These are phyloP conservation scores for Ailuropoda melanoleuca DNA, from an alignment of 2,113 vertebrate genomes.

Conservation along the genomic window DNA sequence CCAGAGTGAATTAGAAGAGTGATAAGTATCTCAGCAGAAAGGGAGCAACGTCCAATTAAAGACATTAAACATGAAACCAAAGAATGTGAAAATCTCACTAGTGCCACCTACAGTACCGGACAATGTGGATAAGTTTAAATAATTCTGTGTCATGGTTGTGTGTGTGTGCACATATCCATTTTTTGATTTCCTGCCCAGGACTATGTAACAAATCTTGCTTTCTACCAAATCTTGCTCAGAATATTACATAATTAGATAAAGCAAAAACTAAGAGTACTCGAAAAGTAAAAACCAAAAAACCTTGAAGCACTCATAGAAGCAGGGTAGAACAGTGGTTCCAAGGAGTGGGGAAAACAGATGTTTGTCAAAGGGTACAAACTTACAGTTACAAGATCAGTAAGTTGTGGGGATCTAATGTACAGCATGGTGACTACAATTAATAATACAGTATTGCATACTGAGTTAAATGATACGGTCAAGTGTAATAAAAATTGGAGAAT, in stretches of 20 bases:
- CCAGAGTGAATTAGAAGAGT: slow-evolving; percentile 78
- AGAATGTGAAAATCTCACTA: slow-evolving; percentile 80
- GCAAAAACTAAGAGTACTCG: background rate
- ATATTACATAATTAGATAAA: background rate
- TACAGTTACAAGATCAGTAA: background rate
- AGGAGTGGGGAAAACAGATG: background rate
- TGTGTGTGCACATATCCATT: too few species aligned
- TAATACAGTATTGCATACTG: background rate
- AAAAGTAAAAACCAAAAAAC: background rate
- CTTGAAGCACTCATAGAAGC: background rate
- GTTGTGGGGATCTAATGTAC: background rate
- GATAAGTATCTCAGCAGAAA: slow-evolving; percentile 83
- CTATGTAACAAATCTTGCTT: background rate
- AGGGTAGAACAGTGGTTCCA: background rate
- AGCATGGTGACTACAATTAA: background rate
- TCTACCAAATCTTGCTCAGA: slow-evolving; percentile 8
- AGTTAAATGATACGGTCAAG: background rate
- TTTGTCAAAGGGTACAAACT: background rate
- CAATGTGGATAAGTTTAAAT: background rate
- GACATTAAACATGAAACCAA: slow-evolving; percentile 85
- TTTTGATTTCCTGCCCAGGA: background rate
- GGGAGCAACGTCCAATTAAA: slow-evolving; percentile 76
- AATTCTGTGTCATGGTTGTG: background rate
- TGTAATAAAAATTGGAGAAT: background rate
- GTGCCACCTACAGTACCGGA: slow-evolving; percentile 80